Evolutionary conservation across 23 tunicate species (phyloP).

Genomic region (Aplidium turbinatum): DNA sequence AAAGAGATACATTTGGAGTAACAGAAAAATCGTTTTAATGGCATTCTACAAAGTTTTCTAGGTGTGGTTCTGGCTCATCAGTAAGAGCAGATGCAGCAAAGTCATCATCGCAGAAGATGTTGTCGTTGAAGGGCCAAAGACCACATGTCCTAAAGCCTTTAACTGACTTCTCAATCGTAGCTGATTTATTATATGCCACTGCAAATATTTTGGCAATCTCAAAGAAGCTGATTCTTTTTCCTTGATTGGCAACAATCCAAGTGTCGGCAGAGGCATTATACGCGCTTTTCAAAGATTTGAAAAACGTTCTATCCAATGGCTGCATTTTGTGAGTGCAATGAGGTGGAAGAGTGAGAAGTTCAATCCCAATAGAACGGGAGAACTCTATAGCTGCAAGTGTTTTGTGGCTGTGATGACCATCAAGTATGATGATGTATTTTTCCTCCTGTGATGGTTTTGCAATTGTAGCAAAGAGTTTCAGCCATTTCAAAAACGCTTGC

Average conservation of each 20-base stretch:
- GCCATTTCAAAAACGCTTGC: slow-evolving; percentile 4
- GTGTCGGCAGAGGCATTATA: slow-evolving; percentile 6
- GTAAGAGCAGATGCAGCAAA: slow-evolving; percentile 8
- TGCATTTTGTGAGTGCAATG: slow-evolving; percentile 20
- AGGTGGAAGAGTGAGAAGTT: slow-evolving; percentile 2
- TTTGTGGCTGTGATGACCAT: slow-evolving; percentile 17
- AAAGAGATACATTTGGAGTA: too few relatives aligned
- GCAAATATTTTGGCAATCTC: slow-evolving; percentile 17
- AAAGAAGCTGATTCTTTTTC: slow-evolving; percentile 5
- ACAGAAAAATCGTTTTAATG: too few relatives aligned
- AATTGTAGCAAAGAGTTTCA: slow-evolving; percentile 14
- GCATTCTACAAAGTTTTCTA: too few relatives aligned
- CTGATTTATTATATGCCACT: not conserved
- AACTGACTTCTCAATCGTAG: slow-evolving; percentile 4
- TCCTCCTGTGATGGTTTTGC: slow-evolving; percentile 12
- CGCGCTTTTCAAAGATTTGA: slow-evolving; percentile 3
- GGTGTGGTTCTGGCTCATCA: slow-evolving; percentile 9
- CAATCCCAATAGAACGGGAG: slow-evolving; percentile 2
- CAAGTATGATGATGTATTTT: not conserved
- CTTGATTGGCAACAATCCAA: slow-evolving; percentile 6
- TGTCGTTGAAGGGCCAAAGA: slow-evolving; percentile 9
- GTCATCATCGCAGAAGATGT: slow-evolving; percentile 10
- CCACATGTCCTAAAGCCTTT: slow-evolving; percentile 28
- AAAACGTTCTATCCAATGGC: slow-evolving; percentile 11
- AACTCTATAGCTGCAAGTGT: slow-evolving; percentile 9